phyloP scores from a whole-genome alignment of 1,140 invertebrate species.

The Delia radicum region DNA sequence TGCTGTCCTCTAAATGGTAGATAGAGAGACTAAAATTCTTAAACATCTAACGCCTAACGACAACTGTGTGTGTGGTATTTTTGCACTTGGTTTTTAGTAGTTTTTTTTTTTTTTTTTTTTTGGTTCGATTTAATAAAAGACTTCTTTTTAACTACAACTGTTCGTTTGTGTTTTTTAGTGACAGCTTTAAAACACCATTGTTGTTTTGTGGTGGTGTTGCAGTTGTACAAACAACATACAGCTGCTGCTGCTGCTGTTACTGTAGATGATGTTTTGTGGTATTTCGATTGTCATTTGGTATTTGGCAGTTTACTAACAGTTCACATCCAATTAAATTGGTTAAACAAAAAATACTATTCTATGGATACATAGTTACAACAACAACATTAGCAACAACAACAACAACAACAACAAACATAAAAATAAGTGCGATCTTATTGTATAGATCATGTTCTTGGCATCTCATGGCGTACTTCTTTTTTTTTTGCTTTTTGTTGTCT shows the following conservation, averaged over 20 bases:
- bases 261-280: not conserved
- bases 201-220: not conserved
- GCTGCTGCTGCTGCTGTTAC: not conserved
- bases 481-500: not conserved
- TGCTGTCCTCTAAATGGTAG: not conserved
- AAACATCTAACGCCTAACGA: not conserved
- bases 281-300: conserved; percentile 20
- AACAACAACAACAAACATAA: not conserved
- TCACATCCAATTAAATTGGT: conserved; percentile 20
- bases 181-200: not conserved
- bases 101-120: no score
- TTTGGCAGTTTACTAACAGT: conserved; percentile 21
- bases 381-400: no score
- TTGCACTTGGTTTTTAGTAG: not conserved
- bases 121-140: not conserved
- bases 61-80: conserved; percentile 3
- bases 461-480: not conserved
- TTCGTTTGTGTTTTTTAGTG: not conserved
- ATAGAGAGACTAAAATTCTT: not conserved
- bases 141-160: not conserved
- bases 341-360: not conserved
- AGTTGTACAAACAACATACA: not conserved
- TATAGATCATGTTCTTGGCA: conserved; percentile 17
- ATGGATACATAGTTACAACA: no score
- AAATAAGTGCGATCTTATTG: conserved; percentile 22